Evolutionary conservation across 2,888 invertebrate species (phyloP).

Genomic region (Acheta domesticus): DNA sequence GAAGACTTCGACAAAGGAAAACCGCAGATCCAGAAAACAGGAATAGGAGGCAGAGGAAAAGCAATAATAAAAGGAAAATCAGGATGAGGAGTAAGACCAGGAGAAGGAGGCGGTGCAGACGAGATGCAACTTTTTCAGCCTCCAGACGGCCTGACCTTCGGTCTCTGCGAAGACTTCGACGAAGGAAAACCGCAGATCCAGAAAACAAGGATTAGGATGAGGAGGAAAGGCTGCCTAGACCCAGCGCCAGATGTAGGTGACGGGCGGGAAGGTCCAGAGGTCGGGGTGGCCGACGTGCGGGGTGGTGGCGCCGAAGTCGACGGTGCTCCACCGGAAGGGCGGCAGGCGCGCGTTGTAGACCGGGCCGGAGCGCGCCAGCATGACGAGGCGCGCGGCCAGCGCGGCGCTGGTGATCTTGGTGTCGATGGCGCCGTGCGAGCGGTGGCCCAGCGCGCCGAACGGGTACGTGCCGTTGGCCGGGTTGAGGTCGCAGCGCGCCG

Average conservation of each 20-base stretch:
- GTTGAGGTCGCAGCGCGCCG: conserved; percentile 69
- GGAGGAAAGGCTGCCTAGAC: too few species aligned
- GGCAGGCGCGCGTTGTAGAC: conserved; percentile 58
- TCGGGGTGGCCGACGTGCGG: conserved; percentile 68
- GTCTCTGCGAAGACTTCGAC: too few species aligned
- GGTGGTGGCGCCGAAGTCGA: conserved; percentile 54
- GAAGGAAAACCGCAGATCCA: too few species aligned
- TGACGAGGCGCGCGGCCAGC: conserved; percentile 49
- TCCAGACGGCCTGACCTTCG: too few species aligned
- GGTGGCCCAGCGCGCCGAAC: conserved; percentile 63
- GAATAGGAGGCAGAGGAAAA: too few species aligned
- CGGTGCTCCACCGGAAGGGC: conserved; percentile 63
- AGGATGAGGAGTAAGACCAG: too few species aligned
- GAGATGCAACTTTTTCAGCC: too few species aligned
- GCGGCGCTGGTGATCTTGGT: conserved; percentile 58
- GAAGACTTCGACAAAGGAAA: too few species aligned
- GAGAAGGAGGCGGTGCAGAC: too few species aligned
- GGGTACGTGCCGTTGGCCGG: conserved; percentile 67
- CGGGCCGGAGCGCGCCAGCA: conserved; percentile 55
- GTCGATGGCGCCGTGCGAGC: conserved; percentile 67
- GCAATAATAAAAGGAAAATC: too few species aligned
- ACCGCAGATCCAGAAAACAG: too few species aligned
- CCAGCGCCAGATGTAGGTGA: conserved; percentile 52
- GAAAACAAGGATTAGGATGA: too few species aligned
- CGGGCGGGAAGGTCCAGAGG: conserved; percentile 60